phyloP scores from a whole-genome alignment of 2,888 invertebrate genomes.

The Amphiduros pacificus region DNA sequence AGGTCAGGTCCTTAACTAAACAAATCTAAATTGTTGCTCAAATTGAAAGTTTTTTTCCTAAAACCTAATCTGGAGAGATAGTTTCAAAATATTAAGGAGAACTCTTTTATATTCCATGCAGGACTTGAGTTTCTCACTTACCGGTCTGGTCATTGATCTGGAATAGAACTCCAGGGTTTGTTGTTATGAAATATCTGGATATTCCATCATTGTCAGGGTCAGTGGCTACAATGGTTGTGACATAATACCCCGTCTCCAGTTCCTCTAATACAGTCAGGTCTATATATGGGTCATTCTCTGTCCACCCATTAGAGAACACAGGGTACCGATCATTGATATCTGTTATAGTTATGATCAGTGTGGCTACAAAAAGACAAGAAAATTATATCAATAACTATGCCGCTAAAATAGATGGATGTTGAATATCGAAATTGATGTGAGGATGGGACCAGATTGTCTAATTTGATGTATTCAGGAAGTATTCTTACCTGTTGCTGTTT shows the following conservation, averaged over 20 bases:
- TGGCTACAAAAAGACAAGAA: constrained; percentile 61
- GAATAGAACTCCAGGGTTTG: constrained; percentile 34
- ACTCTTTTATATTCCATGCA: background rate
- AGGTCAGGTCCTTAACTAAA: too few species aligned
- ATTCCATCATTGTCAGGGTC: constrained; percentile 47
- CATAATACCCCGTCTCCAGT: constrained; percentile 37
- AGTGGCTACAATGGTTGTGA: constrained; percentile 43
- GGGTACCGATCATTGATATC: constrained; percentile 68
- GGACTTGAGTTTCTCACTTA: background rate
- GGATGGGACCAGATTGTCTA: too few species aligned
- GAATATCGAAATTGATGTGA: too few species aligned
- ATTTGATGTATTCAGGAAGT: too few species aligned
- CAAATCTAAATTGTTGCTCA: too few species aligned
- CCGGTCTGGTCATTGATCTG: constrained; percentile 28
- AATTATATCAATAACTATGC: too few species aligned
- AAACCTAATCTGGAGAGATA: too few species aligned
- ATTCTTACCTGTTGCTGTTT: constrained; percentile 73
- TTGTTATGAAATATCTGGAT: constrained; percentile 33
- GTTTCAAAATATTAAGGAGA: too few species aligned
- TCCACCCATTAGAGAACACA: constrained; percentile 74
- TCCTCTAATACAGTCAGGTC: constrained; percentile 43
- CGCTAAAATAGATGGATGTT: too few species aligned
- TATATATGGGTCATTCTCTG: constrained; percentile 65
- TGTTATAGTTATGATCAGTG: constrained; percentile 67
- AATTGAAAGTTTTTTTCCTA: too few species aligned